Percentiles rank a stretch among this genome's conserved stretches.
Conservation (phyloP, 1,140 invertebrate genomes). For the Lamellibrachia luymesi region DNA sequence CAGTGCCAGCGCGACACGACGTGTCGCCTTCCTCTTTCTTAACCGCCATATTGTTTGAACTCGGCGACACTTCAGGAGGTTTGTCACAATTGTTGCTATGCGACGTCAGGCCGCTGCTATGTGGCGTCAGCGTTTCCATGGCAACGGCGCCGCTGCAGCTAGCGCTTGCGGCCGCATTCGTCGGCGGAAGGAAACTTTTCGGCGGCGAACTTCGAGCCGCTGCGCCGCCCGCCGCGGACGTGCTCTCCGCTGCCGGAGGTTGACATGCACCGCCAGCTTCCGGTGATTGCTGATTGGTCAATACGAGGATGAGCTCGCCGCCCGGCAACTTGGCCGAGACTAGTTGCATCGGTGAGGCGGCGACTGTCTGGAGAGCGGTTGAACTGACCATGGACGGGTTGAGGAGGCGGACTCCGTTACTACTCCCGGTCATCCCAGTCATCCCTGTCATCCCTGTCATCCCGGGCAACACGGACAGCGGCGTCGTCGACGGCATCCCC, state of each 20-base stretch:
- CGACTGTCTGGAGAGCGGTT: neutral
- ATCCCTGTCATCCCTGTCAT: neutral
- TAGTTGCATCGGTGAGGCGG: slow-evolving; percentile 59
- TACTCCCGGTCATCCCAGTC: neutral
- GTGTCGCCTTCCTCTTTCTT: neutral
- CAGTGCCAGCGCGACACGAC: neutral
- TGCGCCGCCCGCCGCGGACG: neutral
- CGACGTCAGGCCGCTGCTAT: neutral
- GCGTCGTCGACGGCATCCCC: slow-evolving; percentile 8
- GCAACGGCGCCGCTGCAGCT: neutral
- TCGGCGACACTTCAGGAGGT: neutral
- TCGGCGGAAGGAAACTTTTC: neutral
- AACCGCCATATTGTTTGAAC: neutral
- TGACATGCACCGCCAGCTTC: neutral
- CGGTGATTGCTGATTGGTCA: slow-evolving; percentile 16
- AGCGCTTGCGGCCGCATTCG: neutral
- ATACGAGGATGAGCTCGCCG: slow-evolving; percentile 63
- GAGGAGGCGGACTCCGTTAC: slow-evolving; percentile 3
- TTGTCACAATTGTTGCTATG: neutral
- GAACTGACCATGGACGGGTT: neutral
- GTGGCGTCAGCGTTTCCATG: neutral
- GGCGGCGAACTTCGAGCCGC: neutral
- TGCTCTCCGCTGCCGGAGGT: neutral
- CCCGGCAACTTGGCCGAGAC: slow-evolving; percentile 71
- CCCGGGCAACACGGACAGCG: slow-evolving; percentile 11